Evolutionary conservation across 2,797 vertebrate species (phyloP).

Genomic region (Hydrophis major): DNA sequence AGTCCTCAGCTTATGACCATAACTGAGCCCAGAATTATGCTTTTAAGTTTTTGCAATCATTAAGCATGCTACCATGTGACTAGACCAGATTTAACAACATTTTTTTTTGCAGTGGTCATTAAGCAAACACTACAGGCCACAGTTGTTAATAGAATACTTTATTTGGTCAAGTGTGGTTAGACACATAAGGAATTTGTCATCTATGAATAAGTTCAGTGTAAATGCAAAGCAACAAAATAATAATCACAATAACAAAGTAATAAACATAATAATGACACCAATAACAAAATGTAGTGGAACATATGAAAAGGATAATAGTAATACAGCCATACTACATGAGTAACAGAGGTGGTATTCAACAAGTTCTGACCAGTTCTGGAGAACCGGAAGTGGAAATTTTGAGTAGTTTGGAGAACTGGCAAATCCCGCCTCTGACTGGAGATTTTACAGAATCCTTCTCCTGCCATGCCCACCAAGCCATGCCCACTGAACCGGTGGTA

Average conservation of each 20-base stretch:
- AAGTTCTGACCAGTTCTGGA: too few species aligned
- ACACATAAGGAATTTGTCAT: neutral
- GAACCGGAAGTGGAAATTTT: too few species aligned
- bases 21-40: neutral
- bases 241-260: neutral
- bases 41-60: neutral
- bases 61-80: neutral
- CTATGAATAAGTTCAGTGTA: neutral
- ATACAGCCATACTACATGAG: neutral
- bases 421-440: too few species aligned
- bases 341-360: too few species aligned
- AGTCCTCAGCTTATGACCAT: neutral
- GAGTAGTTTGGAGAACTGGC: too few species aligned
- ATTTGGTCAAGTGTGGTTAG: neutral
- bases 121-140: neutral
- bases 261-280: neutral
- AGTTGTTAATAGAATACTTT: neutral
- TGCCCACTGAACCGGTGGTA: too few species aligned
- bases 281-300: neutral
- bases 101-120: neutral
- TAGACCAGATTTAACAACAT: neutral
- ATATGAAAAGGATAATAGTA: neutral
- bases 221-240: neutral
- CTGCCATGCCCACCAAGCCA: too few species aligned
- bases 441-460: too few species aligned